Conservation (phyloP, 2,888 invertebrate species). For the Tachina grossa region DNA sequence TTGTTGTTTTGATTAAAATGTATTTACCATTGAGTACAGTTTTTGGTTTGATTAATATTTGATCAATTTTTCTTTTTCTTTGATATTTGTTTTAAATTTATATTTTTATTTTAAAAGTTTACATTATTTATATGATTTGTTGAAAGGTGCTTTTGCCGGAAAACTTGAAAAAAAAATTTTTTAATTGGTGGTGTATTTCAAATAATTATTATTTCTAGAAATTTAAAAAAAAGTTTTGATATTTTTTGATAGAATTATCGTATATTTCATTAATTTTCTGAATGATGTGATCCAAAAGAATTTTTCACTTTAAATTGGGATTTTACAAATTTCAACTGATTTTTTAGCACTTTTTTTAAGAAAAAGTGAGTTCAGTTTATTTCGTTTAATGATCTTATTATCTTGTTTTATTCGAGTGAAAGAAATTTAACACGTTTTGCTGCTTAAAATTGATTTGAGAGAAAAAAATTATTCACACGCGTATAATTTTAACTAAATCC, state of each 20-base stretch:
- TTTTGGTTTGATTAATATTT: neutral
- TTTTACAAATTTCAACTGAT: constrained; percentile 61
- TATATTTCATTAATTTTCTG: constrained; percentile 15
- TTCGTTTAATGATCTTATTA: neutral
- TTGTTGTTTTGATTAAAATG: constrained; percentile 6
- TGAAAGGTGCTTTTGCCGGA: too few species aligned
- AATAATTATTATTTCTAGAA: too few species aligned
- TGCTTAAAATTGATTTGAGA: constrained; percentile 49
- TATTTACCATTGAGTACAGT: neutral
- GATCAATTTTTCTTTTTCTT: neutral
- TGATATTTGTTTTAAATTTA: neutral
- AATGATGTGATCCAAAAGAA: neutral
- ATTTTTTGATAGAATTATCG: too few species aligned
- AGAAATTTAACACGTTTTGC: constrained; percentile 58
- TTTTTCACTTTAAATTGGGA: constrained; percentile 54
- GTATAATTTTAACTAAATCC: constrained; percentile 73
- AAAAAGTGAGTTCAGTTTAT: constrained; percentile 68
- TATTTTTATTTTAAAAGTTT: neutral
- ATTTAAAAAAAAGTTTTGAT: too few species aligned
- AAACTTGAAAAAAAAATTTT: too few species aligned
- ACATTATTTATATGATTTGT: neutral
- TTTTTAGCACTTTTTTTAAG: constrained; percentile 62
- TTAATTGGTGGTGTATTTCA: too few species aligned
- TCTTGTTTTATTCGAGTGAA: constrained; percentile 19
- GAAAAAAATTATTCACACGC: constrained; percentile 71